Conservation (phyloP, 2,113 vertebrate genomes). For the Nothocercus nigrocapillus region DNA sequence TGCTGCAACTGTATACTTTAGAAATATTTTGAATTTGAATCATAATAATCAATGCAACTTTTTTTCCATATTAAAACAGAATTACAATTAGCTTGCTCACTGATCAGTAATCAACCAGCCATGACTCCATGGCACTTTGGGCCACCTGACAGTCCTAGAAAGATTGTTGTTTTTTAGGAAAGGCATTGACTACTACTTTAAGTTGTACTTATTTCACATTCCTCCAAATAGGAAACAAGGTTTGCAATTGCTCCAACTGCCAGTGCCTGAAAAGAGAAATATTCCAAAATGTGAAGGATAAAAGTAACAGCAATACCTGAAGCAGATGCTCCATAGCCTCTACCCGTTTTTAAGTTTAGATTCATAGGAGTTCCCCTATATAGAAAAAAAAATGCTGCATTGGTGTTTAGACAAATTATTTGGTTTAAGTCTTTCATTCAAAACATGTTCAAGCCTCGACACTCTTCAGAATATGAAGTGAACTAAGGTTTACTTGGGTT, state of each 20-base stretch:
- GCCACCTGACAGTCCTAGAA: not conserved
- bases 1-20: not conserved
- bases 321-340: constrained; percentile 73
- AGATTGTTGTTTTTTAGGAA: not conserved
- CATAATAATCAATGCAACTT: not conserved
- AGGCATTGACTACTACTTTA: not conserved
- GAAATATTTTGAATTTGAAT: not conserved
- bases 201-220: not conserved
- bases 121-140: not conserved
- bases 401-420: constrained; percentile 14
- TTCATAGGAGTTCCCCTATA: constrained; percentile 79
- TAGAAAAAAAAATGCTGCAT: not conserved
- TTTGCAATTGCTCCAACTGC: not conserved
- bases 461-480: not conserved
- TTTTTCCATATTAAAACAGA: not conserved
- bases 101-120: not conserved
- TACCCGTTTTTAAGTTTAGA: constrained; percentile 78
- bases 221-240: not conserved
- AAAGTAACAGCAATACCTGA: constrained; percentile 68
- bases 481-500: not conserved
- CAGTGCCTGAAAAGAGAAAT: not conserved
- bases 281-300: not conserved
- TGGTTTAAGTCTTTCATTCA: not conserved
- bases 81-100: not conserved
- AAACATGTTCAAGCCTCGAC: not conserved